Evolutionary conservation across 92 coral and sea anemone species (phyloP), one percentile per base, ranked within the genome.

Genomic region (Epizoanthus rinbou): DNA sequence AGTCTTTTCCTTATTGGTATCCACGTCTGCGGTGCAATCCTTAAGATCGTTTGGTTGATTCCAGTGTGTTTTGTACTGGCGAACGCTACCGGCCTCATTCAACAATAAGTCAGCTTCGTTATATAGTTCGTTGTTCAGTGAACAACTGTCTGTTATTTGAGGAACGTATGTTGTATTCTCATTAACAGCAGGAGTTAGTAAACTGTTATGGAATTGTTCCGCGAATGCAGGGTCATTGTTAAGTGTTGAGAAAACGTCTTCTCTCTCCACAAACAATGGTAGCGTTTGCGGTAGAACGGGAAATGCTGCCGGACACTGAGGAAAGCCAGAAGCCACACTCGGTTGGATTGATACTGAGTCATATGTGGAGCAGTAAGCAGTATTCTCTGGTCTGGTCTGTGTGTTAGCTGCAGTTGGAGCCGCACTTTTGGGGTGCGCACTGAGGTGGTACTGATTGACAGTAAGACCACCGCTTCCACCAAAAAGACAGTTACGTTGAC

Each of bases 241-340:
- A 50, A 59, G 69, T 35, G 31, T 57, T 58, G 68, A 56, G 35
- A 76, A 19, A 76, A 76, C 11, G 41, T 76, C 68, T 76, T 76
- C 33, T 14, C 11, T 53, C 13, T 58, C 14, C 5, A 8, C 3
- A 5, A 68, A 31, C 13, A 68, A 33, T 37, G 15, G 1, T 28
- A 24, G 47, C 4, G 81, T 54, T 37, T 39, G n/a, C 11, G 37
- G 81, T 39, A 57, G 54, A 76, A 14, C 39, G 4, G 19, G 45
- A 23, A 67, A 59, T 4, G 56, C 19, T n/a, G 13, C 18, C 19
- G 16, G 6, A 16, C n/a, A 67, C 37, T 28, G 57, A 10, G 8
- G 8, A 23, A 35, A 60, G 19, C 41, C 3, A 17, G 53, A 52
- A 10, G 0, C 57, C 11, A 6, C 69, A n/a, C 19, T 76, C 54